phyloP scores from a whole-genome alignment of 2,113 vertebrate species.

The Aspidoscelis tigris region DNA sequence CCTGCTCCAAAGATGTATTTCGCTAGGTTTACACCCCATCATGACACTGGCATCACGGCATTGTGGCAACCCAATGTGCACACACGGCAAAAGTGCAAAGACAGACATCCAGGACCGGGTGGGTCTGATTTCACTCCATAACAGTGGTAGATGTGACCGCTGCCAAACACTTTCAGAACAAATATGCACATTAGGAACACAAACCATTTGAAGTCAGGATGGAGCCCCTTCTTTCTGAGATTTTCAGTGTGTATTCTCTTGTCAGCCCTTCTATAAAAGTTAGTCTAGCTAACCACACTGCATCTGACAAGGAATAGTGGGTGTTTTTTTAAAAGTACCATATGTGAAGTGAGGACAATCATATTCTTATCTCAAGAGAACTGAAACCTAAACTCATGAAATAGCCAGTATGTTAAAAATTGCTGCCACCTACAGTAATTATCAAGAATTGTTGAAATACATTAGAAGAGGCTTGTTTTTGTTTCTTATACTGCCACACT shows the following conservation, averaged over 20 bases:
- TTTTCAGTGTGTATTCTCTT: background rate
- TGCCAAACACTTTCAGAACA: background rate
- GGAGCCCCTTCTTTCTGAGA: background rate
- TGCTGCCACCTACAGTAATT: constrained; percentile 22
- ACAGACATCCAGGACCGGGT: background rate
- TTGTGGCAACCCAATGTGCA: background rate
- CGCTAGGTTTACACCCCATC: too few species aligned
- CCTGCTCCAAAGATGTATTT: too few species aligned
- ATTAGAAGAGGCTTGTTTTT: background rate
- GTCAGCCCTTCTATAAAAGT: background rate
- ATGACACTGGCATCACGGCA: too few species aligned
- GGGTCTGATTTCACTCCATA: too few species aligned
- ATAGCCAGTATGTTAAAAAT: background rate
- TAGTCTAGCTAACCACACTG: background rate
- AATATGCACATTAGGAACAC: background rate
- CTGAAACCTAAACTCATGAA: background rate
- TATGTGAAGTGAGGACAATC: background rate
- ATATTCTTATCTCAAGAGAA: background rate
- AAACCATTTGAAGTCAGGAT: background rate
- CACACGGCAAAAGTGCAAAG: too few species aligned
- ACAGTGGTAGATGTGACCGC: too few species aligned
- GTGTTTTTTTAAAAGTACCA: background rate
- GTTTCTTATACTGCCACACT: too few species aligned
- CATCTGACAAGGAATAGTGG: background rate
- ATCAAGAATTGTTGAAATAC: background rate